These are phyloP conservation scores for Austrolebias charrua DNA, from an alignment of 2,797 vertebrate species.

Conservation along the genomic window DNA sequence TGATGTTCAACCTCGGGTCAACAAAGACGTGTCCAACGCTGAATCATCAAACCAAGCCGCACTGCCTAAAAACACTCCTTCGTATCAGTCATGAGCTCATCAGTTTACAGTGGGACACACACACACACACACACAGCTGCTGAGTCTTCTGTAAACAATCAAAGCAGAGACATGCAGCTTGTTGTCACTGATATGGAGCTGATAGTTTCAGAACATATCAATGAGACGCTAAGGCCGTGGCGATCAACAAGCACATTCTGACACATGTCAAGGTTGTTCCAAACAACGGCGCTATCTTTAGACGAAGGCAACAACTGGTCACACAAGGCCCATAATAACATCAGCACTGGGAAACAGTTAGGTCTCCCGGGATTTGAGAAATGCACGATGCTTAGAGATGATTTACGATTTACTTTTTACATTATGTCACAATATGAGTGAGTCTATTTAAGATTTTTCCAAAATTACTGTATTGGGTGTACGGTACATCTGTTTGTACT, in stretches of 20 bases:
- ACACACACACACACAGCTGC: conserved; percentile 29
- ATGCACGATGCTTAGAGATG: conserved; percentile 18
- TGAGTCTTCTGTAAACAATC: conserved; percentile 56
- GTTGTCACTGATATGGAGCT: conserved; percentile 27
- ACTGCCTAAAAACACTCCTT: conserved; percentile 52
- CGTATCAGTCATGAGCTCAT: conserved; percentile 62
- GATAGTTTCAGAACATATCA: conserved; percentile 10
- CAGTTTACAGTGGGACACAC: conserved; percentile 24
- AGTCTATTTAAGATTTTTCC: no score
- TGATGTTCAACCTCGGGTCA: conserved; percentile 55
- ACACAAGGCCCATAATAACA: conserved; percentile 36
- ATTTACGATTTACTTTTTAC: neutral
- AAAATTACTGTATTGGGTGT: no score
- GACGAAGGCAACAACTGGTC: conserved; percentile 50
- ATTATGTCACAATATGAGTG: neutral
- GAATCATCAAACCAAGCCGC: conserved; percentile 62
- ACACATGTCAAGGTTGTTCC: conserved; percentile 36
- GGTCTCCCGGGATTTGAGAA: conserved; percentile 23
- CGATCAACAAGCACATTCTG: conserved; percentile 37
- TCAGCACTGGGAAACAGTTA: conserved; percentile 24
- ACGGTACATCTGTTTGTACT: no score
- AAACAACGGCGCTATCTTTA: conserved; percentile 61
- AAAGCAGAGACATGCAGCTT: conserved; percentile 27
- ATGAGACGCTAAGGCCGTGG: conserved; percentile 29
- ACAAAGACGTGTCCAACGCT: conserved; percentile 65